Percentiles rank a stretch among this genome's conserved stretches.
phyloP scores from a whole-genome alignment of 2,888 invertebrate genomes.

The Congeria kusceri region DNA sequence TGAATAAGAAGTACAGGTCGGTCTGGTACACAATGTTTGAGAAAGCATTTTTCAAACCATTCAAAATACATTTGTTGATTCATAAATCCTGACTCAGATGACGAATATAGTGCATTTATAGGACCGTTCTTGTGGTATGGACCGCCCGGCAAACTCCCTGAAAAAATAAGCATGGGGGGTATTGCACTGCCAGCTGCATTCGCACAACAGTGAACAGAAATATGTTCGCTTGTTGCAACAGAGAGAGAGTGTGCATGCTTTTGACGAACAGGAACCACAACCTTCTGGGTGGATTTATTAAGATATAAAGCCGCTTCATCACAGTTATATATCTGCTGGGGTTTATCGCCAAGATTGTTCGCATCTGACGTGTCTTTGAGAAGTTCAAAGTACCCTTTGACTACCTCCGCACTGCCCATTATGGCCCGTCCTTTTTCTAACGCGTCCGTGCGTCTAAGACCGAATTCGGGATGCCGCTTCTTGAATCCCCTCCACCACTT shows the following conservation, averaged over 20 bases:
- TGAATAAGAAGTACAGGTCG: slow-evolving; percentile 32
- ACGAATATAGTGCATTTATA: slow-evolving; percentile 11
- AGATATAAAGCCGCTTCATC: slow-evolving; percentile 37
- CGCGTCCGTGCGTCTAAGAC: slow-evolving; percentile 36
- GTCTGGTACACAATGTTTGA: slow-evolving; percentile 3
- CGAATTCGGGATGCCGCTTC: slow-evolving; percentile 19
- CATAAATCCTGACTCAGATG: slow-evolving; percentile 33
- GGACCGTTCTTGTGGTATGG: slow-evolving; percentile 33
- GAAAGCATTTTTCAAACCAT: slow-evolving; percentile 46
- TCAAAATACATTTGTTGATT: slow-evolving; percentile 32
- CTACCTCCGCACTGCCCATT: slow-evolving; percentile 19
- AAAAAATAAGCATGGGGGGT: slow-evolving; percentile 44
- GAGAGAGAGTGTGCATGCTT: slow-evolving; percentile 27
- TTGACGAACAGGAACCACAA: slow-evolving; percentile 28
- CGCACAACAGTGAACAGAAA: slow-evolving; percentile 43
- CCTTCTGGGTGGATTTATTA: slow-evolving; percentile 38
- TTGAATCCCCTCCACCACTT: slow-evolving; percentile 40
- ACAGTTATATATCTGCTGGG: slow-evolving; percentile 40
- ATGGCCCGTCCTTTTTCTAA: slow-evolving; percentile 41
- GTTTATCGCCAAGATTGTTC: slow-evolving; percentile 18
- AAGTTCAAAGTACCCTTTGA: slow-evolving; percentile 39
- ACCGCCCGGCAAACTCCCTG: slow-evolving; percentile 22
- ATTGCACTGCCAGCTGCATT: slow-evolving; percentile 27
- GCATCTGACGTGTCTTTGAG: slow-evolving; percentile 26
- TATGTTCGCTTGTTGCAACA: slow-evolving; percentile 37